Conservation (phyloP, 1,140 invertebrate species). For the Pseudomyrmex pallidus region DNA sequence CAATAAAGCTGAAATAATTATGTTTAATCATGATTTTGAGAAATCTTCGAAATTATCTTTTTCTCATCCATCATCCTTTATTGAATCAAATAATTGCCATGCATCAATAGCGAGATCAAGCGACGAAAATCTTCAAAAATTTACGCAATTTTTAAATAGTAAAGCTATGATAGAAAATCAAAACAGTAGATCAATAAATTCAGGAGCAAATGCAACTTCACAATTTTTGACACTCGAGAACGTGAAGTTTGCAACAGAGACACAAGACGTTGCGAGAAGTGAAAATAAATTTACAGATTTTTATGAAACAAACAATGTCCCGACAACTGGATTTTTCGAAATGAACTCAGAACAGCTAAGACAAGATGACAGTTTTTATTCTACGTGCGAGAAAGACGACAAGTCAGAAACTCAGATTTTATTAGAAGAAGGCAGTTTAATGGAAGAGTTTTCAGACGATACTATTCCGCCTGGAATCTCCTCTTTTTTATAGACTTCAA, state of each 20-base stretch:
- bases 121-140: constrained; percentile 4
- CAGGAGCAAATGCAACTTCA: neutral
- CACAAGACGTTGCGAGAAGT: neutral
- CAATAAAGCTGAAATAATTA: constrained; percentile 5
- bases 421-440: constrained; percentile 3
- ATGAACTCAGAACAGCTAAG: neutral
- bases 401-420: constrained; percentile 11
- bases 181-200: neutral
- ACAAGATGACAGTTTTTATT: constrained; percentile 36
- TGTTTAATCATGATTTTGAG: neutral
- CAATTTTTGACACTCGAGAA: neutral
- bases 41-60: constrained; percentile 16
- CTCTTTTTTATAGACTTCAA: neutral
- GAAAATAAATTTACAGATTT: neutral
- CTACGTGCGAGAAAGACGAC: neutral
- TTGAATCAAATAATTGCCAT: neutral
- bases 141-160: neutral
- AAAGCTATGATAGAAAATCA: neutral
- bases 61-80: neutral
- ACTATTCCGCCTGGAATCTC: neutral
- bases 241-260: neutral
- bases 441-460: constrained; percentile 47
- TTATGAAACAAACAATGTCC: neutral
- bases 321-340: neutral
- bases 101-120: neutral